Percentiles rank a stretch among this genome's conserved stretches.
These are phyloP conservation scores for Chrosomus eos DNA, from an alignment of 2,797 vertebrate species.

Conservation along the genomic window DNA sequence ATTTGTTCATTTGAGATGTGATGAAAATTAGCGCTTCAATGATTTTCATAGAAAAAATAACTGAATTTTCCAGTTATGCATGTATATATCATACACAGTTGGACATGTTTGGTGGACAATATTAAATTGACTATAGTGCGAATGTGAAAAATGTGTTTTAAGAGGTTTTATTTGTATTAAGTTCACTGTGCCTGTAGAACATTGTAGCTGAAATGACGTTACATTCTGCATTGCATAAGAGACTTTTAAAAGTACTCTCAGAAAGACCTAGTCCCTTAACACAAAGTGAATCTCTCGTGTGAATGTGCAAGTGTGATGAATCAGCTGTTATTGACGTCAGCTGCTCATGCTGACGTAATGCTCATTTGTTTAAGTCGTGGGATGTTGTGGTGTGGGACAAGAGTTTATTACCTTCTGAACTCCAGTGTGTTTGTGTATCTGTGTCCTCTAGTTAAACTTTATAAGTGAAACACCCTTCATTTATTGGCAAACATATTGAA, in stretches of 20 bases:
- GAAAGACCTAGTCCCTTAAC: neutral
- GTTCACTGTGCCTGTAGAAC: neutral
- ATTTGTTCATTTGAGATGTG: neutral
- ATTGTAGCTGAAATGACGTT: neutral
- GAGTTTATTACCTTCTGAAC: slow-evolving; percentile 47
- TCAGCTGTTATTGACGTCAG: slow-evolving; percentile 41
- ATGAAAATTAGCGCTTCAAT: neutral
- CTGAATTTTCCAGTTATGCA: too few species aligned
- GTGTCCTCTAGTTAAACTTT: neutral
- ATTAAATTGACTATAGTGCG: neutral
- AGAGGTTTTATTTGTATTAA: neutral
- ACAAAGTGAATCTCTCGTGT: slow-evolving; percentile 12
- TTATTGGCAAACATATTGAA: slow-evolving; percentile 22
- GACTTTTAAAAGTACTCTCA: neutral
- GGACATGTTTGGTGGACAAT: neutral
- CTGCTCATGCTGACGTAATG: slow-evolving; percentile 34
- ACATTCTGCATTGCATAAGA: neutral
- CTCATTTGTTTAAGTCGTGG: slow-evolving; percentile 55
- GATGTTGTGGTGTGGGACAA: slow-evolving; percentile 47
- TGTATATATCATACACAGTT: neutral
- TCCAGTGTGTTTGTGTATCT: slow-evolving; percentile 1
- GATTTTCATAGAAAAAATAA: neutral
- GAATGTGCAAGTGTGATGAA: slow-evolving; percentile 36
- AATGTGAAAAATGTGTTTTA: neutral
- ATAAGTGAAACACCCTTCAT: slow-evolving; percentile 37